These are phyloP conservation scores for Pungitius pungitius DNA, from an alignment of 2,113 vertebrate species.

Conservation along the genomic window DNA sequence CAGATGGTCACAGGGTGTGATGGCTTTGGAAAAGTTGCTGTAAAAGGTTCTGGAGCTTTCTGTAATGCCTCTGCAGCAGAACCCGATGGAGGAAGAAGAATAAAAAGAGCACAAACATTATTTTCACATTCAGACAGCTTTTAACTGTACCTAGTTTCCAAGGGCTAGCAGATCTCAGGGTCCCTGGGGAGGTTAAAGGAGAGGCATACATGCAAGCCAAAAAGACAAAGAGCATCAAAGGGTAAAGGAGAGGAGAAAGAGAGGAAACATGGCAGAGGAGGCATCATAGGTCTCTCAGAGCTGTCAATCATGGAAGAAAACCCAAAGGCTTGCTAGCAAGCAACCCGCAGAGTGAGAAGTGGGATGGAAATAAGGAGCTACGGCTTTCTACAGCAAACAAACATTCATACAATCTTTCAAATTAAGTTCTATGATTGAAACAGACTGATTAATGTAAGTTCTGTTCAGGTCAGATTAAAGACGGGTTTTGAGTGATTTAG, in stretches of 20 bases:
- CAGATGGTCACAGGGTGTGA: conserved; percentile 22
- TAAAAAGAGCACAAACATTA: conserved; percentile 26
- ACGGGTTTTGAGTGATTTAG: background rate
- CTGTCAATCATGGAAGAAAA: conserved; percentile 64
- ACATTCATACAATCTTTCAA: conserved; percentile 14
- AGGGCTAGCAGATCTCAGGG: conserved; percentile 36
- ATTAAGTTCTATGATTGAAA: conserved; percentile 18
- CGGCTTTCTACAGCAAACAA: conserved; percentile 46
- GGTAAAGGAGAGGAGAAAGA: conserved; percentile 46
- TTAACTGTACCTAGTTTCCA: conserved; percentile 41
- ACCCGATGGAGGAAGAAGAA: conserved; percentile 39
- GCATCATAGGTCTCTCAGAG: conserved; percentile 63
- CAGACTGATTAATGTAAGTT: conserved; percentile 13
- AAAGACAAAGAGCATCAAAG: conserved; percentile 66
- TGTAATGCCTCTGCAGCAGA: conserved; percentile 38
- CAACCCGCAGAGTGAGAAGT: conserved; percentile 46
- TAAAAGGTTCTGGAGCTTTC: conserved; percentile 39
- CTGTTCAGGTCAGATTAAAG: conserved; percentile 15
- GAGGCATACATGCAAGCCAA: conserved; percentile 50
- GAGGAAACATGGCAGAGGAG: conserved; percentile 62
- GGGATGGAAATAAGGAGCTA: conserved; percentile 53
- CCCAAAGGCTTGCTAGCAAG: conserved; percentile 34
- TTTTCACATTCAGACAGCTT: conserved; percentile 24
- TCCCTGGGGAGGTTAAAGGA: conserved; percentile 59
- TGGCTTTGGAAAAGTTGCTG: conserved; percentile 28